Conservation (phyloP, 2,888 invertebrate species). For the Deroplatys truncata region DNA sequence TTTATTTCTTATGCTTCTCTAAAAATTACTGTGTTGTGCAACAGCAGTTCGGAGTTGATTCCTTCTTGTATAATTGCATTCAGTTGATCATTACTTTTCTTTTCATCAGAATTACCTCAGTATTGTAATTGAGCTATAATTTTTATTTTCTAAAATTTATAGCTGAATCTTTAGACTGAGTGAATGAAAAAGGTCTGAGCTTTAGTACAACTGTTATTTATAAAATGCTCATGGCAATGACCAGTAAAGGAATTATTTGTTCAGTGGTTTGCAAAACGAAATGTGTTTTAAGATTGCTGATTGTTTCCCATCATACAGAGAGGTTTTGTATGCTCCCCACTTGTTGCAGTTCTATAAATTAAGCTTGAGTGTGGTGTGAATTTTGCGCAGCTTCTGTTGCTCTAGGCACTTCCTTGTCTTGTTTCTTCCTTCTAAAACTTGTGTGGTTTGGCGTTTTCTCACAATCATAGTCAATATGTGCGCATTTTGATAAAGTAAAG, state of each 20-base stretch:
- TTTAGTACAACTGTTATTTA: neutral
- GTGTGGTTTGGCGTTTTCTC: neutral
- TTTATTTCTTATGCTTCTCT: too few species aligned
- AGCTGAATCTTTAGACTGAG: too few species aligned
- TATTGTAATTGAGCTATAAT: too few species aligned
- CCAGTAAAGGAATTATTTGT: neutral
- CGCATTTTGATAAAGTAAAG: neutral
- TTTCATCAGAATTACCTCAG: too few species aligned
- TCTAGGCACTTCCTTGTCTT: neutral
- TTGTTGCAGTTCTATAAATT: neutral
- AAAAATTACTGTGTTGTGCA: too few species aligned
- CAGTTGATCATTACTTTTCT: too few species aligned
- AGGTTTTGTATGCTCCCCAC: neutral
- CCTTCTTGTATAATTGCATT: too few species aligned
- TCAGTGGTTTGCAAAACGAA: too few species aligned
- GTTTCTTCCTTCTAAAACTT: neutral
- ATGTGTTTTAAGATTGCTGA: neutral
- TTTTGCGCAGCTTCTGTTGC: neutral
- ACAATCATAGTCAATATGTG: neutral
- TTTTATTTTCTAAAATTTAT: too few species aligned
- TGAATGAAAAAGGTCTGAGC: too few species aligned
- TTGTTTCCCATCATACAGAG: neutral
- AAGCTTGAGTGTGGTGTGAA: slow-evolving; percentile 9
- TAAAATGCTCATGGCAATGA: neutral
- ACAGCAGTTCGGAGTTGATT: too few species aligned